Conservation (phyloP, 2,113 vertebrate species). For the Elephantulus edwardii region DNA sequence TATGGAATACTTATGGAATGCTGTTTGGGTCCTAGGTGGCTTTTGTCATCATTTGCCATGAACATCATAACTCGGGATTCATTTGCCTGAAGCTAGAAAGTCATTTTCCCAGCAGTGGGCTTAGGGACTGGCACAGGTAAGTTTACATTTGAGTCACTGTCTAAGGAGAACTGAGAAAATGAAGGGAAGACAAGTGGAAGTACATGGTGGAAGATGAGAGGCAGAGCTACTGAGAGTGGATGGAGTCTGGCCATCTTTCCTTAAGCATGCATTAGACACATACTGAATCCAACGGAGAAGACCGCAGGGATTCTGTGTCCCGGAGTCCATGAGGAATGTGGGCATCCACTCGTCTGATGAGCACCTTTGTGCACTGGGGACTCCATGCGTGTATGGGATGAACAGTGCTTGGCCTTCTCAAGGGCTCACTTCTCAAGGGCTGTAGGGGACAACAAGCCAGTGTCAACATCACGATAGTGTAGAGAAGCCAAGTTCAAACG, state of each 20-base stretch:
- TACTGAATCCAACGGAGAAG: neutral
- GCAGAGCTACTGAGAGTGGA: neutral
- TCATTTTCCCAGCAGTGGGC: neutral
- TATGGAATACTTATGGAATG: too few relatives aligned
- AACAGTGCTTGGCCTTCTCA: neutral
- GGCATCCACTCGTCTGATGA: neutral
- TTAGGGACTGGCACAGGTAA: rapidly evolving
- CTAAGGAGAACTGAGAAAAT: neutral
- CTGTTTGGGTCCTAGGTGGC: rapidly evolving
- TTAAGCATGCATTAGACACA: neutral
- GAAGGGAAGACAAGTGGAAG: neutral
- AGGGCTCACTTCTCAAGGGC: neutral
- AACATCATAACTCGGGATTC: neutral
- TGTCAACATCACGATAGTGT: neutral
- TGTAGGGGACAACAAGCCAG: neutral
- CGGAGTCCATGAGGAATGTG: neutral
- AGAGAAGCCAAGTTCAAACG: neutral
- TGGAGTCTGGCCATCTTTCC: neutral
- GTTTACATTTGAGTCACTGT: neutral
- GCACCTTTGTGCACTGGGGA: neutral
- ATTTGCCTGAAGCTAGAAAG: neutral
- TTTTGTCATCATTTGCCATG: rapidly evolving
- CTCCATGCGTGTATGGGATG: neutral
- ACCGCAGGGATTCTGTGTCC: neutral
- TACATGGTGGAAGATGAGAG: neutral